These are phyloP conservation scores for Trichechus manatus DNA, from an alignment of 2,113 vertebrate genomes.

Conservation along the genomic window DNA sequence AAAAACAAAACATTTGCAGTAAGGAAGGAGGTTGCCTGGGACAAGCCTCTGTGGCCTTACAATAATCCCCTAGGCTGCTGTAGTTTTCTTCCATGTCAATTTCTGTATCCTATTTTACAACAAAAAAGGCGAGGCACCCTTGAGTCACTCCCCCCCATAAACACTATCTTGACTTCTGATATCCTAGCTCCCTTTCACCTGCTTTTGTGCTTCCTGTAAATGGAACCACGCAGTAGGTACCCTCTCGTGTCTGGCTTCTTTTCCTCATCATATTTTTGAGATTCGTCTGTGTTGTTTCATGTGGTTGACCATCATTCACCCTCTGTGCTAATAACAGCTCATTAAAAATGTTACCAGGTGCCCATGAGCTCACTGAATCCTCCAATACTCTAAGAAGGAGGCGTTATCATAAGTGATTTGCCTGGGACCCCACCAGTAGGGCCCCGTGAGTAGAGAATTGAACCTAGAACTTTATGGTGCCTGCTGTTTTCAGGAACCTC, in stretches of 20 bases:
- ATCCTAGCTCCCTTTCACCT: background rate
- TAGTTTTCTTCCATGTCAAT: too few relatives aligned
- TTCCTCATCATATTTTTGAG: background rate
- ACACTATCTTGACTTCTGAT: background rate
- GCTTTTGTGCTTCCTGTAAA: too few relatives aligned
- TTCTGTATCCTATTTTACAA: background rate
- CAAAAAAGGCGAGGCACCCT: background rate
- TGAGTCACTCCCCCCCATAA: background rate
- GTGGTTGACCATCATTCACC: background rate
- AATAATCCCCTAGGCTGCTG: background rate
- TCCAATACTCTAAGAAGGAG: background rate
- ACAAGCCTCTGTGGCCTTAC: background rate
- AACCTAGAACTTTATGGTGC: background rate
- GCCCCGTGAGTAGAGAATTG: background rate
- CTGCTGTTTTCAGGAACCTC: background rate
- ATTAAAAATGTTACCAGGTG: background rate
- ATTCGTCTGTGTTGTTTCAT: accelerated
- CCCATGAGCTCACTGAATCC: background rate
- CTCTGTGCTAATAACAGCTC: background rate
- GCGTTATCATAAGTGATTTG: background rate
- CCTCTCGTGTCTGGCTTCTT: background rate
- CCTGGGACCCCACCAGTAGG: background rate
- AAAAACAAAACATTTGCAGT: background rate
- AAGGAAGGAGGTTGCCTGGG: background rate
- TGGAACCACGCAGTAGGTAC: background rate